A percentile compares a stretch with the other conserved stretches of the same genome.
phyloP scores from a whole-genome alignment of 1,140 invertebrate species.

The Gryllus bimaculatus region DNA sequence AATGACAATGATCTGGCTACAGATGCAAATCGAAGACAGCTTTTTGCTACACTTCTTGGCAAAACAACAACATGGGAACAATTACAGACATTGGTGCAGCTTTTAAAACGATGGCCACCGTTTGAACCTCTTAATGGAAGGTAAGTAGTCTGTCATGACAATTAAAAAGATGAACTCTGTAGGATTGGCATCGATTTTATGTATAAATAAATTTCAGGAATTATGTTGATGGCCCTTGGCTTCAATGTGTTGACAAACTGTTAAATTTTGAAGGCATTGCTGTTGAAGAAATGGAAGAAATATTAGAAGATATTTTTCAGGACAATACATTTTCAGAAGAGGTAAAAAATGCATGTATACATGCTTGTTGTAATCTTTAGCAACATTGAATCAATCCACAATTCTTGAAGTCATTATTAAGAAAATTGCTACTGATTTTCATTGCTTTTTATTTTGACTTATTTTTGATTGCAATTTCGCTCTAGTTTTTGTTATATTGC shows the following conservation, averaged over 20 bases:
- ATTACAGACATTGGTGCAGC: background rate
- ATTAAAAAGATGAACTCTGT: background rate
- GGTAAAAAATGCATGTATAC: background rate
- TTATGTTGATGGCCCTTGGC: constrained; percentile 6
- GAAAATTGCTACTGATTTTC: background rate
- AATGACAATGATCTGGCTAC: background rate
- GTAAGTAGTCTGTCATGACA: background rate
- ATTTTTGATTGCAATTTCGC: background rate
- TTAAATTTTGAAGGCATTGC: background rate
- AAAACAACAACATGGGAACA: background rate
- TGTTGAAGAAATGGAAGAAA: background rate
- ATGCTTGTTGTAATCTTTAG: no score
- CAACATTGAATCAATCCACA: no score
- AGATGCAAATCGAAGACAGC: background rate
- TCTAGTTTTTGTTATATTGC: background rate
- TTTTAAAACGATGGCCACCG: background rate
- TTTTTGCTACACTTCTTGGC: background rate
- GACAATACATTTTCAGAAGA: constrained; percentile 6
- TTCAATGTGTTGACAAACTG: constrained; percentile 7
- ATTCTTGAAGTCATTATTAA: background rate
- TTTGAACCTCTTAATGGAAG: background rate
- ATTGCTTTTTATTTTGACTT: background rate
- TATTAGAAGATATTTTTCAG: constrained; percentile 8
- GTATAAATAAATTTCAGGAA: background rate
- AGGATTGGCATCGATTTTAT: background rate